A percentile compares a stretch with the other conserved stretches of the same genome.
Evolutionary conservation across 2,113 vertebrate genomes (phyloP).

Genomic region (Bos indicus): DNA sequence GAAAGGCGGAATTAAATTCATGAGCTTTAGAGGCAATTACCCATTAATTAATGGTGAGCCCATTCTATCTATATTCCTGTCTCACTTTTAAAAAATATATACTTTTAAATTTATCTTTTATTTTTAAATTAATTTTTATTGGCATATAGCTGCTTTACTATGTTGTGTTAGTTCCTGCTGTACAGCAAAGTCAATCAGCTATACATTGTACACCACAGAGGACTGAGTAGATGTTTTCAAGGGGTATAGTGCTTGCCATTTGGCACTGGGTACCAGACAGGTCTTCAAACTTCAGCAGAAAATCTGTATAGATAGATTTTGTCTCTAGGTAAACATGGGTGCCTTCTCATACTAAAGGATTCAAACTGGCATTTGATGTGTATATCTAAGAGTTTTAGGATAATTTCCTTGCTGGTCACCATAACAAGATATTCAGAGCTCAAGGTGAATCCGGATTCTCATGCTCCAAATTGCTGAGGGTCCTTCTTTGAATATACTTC

Average conservation of each 20-base stretch:
- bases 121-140: not conserved
- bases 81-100: accelerated
- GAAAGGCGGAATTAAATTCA: not conserved
- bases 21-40: not conserved
- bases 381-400: not conserved
- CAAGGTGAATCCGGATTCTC: not conserved
- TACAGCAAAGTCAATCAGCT: not conserved
- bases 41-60: not conserved
- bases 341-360: not conserved
- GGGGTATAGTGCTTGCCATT: not conserved
- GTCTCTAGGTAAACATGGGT: not conserved
- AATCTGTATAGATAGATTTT: not conserved
- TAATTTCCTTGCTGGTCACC: not conserved
- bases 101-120: not conserved
- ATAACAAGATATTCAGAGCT: not conserved
- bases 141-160: not conserved
- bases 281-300: not conserved
- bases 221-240: not conserved
- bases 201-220: not conserved
- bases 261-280: not conserved
- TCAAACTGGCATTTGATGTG: not conserved
- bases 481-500: not conserved
- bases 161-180: not conserved
- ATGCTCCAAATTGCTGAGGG: not conserved
- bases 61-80: not conserved